phyloP scores from a whole-genome alignment of 2,888 invertebrate genomes.

The Ichneumoninae sp. region DNA sequence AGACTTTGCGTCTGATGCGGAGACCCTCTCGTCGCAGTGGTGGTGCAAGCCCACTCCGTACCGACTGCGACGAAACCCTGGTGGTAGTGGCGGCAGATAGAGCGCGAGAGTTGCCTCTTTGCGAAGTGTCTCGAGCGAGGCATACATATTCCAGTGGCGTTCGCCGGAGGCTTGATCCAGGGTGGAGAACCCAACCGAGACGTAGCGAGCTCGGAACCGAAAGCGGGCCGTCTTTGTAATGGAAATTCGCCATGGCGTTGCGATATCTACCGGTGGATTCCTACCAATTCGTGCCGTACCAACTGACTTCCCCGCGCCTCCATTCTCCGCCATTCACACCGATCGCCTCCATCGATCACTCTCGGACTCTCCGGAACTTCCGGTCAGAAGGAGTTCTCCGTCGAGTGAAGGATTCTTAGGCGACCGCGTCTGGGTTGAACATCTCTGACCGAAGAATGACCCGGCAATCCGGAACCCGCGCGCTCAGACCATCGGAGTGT shows the following conservation, averaged over 20 bases:
- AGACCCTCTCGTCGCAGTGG: constrained; percentile 21
- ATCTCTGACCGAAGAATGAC: constrained; percentile 11
- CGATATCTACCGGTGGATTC: constrained; percentile 39
- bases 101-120: constrained; percentile 55
- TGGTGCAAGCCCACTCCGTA: neutral
- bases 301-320: constrained; percentile 28
- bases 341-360: constrained; percentile 50
- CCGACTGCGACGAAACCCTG: neutral
- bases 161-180: constrained; percentile 68
- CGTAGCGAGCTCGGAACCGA: constrained; percentile 51
- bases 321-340: constrained; percentile 37
- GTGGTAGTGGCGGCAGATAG: neutral
- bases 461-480: constrained; percentile 10
- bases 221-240: constrained; percentile 74
- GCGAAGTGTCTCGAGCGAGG: constrained; percentile 58
- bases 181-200: constrained; percentile 47
- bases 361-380: constrained; percentile 16
- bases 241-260: constrained; percentile 71
- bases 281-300: constrained; percentile 28
- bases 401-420: constrained; percentile 11
- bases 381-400: constrained; percentile 14
- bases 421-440: neutral
- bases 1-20: constrained; percentile 23
- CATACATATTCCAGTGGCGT: constrained; percentile 77
- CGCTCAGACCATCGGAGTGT: neutral